A percentile compares a stretch with the other conserved stretches of the same genome.
phyloP scores from a whole-genome alignment of 30 jellyfish, hydroid and myxozoan genomes.

The Aurelia sp. region DNA sequence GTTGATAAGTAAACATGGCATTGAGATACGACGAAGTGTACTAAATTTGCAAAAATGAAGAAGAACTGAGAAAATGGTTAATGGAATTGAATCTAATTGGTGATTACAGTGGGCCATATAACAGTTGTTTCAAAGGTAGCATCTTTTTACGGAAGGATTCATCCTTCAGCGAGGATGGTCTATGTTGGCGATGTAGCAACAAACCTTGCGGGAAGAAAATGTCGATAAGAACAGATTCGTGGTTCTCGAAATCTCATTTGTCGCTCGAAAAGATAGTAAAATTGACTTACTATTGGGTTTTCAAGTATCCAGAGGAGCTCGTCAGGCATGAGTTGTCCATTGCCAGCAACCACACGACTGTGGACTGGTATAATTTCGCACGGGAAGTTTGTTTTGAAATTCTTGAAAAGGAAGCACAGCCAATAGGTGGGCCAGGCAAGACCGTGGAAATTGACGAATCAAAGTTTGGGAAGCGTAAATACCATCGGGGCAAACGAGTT shows the following conservation, averaged over 20 bases:
- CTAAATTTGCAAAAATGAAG: no score
- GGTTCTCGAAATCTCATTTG: conserved; percentile 1
- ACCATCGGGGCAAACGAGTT: no score
- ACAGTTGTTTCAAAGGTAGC: no score
- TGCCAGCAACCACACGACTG: no score
- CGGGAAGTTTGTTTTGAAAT: not conserved
- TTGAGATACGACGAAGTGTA: no score
- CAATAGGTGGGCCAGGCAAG: no score
- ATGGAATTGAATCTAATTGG: no score
- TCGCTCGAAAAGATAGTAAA: not conserved
- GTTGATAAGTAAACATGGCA: no score
- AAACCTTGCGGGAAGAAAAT: conserved; percentile 9
- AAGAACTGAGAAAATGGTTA: no score
- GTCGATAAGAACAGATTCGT: not conserved
- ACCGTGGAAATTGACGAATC: no score
- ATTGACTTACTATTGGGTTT: conserved; percentile 4
- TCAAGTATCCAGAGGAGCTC: conserved; percentile 1
- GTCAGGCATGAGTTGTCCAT: conserved; percentile 1
- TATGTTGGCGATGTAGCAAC: conserved; percentile 9
- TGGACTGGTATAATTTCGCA: conserved; percentile 2
- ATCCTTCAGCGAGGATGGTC: conserved; percentile 1
- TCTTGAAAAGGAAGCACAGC: not conserved
- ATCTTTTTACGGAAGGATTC: not conserved
- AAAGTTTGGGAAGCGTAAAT: no score
- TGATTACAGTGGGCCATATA: no score